A percentile compares a stretch with the other conserved stretches of the same genome.
Evolutionary conservation across 2,888 invertebrate genomes (phyloP).

Genomic region (Cancer borealis): DNA sequence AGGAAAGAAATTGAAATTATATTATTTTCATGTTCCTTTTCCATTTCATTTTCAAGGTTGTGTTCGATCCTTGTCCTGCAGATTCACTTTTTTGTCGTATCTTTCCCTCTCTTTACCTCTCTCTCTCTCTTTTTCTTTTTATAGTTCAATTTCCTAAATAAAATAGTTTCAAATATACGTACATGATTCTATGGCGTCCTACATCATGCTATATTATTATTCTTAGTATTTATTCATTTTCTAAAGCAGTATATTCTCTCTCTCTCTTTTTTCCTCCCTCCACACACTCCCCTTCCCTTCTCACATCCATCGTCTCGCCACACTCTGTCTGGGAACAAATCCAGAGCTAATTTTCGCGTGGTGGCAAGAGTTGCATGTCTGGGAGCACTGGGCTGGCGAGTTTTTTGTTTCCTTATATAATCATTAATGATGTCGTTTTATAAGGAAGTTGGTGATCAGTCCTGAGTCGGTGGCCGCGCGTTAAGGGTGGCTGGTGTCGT

Average conservation of each 20-base stretch:
- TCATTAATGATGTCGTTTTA: constrained; percentile 38
- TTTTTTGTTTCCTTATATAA: constrained; percentile 22
- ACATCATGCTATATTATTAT: too few species aligned
- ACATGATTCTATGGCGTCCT: too few species aligned
- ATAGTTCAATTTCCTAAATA: too few species aligned
- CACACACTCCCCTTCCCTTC: not conserved
- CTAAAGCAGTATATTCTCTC: not conserved
- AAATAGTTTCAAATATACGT: too few species aligned
- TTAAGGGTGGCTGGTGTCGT: not conserved
- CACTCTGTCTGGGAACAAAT: not conserved
- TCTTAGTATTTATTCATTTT: too few species aligned
- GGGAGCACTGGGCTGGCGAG: not conserved
- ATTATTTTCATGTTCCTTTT: not conserved
- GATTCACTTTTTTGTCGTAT: not conserved
- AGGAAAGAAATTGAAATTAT: not conserved
- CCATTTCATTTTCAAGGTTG: not conserved
- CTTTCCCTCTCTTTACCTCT: constrained; percentile 49
- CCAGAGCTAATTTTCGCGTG: constrained; percentile 18
- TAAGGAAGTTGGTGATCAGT: constrained; percentile 15
- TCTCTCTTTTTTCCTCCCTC: not conserved
- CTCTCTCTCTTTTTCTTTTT: constrained; percentile 29
- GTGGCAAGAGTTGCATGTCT: constrained; percentile 38
- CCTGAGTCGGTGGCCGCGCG: not conserved
- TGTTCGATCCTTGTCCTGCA: not conserved
- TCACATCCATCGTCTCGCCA: not conserved